Evolutionary conservation across 2,888 invertebrate species (phyloP).

Genomic region (Tachina grossa): DNA sequence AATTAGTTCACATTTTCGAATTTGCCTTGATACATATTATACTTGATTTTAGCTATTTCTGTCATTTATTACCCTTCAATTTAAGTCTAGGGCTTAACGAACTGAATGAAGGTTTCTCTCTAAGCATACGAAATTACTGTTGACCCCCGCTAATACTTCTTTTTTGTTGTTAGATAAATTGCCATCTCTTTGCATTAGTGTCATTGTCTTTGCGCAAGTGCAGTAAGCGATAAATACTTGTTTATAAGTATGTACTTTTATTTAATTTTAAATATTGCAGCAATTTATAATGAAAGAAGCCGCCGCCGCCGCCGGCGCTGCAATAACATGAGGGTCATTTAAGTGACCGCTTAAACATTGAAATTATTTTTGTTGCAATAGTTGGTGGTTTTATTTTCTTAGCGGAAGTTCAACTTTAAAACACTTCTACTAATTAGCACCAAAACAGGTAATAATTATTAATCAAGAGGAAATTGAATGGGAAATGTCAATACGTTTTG

Average conservation of each 20-base stretch:
- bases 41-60: too few species aligned
- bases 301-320: conserved; percentile 33
- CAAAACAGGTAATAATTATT: conserved; percentile 54
- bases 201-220: conserved; percentile 26
- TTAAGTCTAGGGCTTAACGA: too few species aligned
- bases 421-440: conserved; percentile 70
- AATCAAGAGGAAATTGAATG: conserved; percentile 52
- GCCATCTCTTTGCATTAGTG: not conserved
- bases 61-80: too few species aligned
- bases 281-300: conserved; percentile 38
- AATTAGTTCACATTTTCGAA: too few species aligned
- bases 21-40: too few species aligned
- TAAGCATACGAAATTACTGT: conserved; percentile 19
- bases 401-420: conserved; percentile 72
- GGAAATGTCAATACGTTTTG: conserved; percentile 30
- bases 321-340: conserved; percentile 19
- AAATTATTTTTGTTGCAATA: not conserved
- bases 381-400: conserved; percentile 2
- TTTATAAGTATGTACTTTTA: conserved; percentile 11
- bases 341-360: conserved; percentile 7
- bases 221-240: conserved; percentile 8
- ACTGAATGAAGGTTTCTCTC: not conserved
- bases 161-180: conserved; percentile 15
- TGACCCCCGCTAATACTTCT: not conserved
- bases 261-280: conserved; percentile 25